Evolutionary conservation across 2,888 invertebrate species (phyloP).

Genomic region (Agrochola litura): DNA sequence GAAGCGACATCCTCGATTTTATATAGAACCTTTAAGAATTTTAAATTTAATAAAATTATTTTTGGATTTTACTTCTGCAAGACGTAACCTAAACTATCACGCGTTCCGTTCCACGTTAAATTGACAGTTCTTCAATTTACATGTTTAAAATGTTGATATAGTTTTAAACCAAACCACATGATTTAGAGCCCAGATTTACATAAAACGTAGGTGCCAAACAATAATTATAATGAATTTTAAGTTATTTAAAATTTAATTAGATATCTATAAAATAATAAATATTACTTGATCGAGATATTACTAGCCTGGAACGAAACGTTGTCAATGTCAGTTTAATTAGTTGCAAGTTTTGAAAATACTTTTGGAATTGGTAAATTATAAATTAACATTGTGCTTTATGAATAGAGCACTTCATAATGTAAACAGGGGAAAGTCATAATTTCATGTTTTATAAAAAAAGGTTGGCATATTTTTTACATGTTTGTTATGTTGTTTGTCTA

Average conservation of each 20-base stretch:
- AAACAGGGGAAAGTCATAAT: too few species aligned
- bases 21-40: slow-evolving; percentile 70
- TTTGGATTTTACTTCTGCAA: slow-evolving; percentile 77
- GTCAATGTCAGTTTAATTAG: rapidly evolving
- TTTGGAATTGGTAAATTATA: neutral
- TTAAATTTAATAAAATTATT: slow-evolving; percentile 77
- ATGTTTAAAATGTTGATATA: neutral
- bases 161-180: too few species aligned
- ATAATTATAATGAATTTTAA: too few species aligned
- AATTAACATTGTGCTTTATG: too few species aligned
- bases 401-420: too few species aligned
- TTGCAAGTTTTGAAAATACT: slow-evolving; percentile 17
- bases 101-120: slow-evolving; percentile 65
- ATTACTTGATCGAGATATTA: neutral
- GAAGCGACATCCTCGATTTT: slow-evolving; percentile 80
- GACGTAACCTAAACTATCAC: slow-evolving; percentile 75
- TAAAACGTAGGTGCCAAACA: too few species aligned
- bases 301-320: slow-evolving; percentile 24
- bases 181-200: neutral
- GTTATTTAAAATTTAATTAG: too few species aligned
- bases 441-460: too few species aligned
- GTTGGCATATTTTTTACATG: too few species aligned
- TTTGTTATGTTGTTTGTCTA: too few species aligned
- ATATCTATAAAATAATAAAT: neutral
- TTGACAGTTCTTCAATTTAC: slow-evolving; percentile 66